A percentile compares a stretch with the other conserved stretches of the same genome.
phyloP scores from a whole-genome alignment of 1,140 invertebrate species.

The Macrobrachium rosenbergii region DNA sequence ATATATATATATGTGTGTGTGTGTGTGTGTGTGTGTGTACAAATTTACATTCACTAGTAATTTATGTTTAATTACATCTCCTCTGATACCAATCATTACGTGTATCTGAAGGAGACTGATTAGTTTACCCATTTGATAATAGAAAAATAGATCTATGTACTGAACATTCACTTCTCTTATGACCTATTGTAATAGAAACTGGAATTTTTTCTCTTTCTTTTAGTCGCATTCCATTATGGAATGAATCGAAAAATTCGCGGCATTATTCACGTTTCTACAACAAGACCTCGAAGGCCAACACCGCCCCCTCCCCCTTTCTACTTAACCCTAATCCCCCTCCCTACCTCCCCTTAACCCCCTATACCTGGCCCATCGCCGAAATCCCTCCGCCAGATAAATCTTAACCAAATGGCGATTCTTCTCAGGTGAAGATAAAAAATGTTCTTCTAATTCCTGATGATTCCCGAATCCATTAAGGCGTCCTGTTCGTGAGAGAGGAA shows the following conservation, averaged over 20 bases:
- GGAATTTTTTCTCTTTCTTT: too few species aligned
- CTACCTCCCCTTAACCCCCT: background rate
- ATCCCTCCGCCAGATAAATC: background rate
- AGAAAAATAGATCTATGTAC: too few species aligned
- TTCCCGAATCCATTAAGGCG: slow-evolving; percentile 35
- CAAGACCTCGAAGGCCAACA: background rate
- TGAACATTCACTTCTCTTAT: too few species aligned
- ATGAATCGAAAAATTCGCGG: too few species aligned
- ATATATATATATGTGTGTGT: background rate
- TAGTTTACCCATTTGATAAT: too few species aligned
- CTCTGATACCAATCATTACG: too few species aligned
- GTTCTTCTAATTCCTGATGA: slow-evolving; percentile 32
- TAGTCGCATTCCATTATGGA: too few species aligned
- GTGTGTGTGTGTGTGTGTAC: background rate
- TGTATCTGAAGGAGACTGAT: background rate
- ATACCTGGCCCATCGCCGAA: background rate
- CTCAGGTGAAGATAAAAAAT: background rate
- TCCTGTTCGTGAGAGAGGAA: slow-evolving; percentile 32
- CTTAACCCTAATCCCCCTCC: background rate
- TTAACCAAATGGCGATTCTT: background rate
- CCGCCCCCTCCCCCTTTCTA: too few species aligned
- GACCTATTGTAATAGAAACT: too few species aligned
- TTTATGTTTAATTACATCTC: too few species aligned
- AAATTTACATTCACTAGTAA: too few species aligned
- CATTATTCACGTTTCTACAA: background rate